Conservation (phyloP, 37 sponge, comb jelly and placozoan genomes). For the Ianthella basta region DNA sequence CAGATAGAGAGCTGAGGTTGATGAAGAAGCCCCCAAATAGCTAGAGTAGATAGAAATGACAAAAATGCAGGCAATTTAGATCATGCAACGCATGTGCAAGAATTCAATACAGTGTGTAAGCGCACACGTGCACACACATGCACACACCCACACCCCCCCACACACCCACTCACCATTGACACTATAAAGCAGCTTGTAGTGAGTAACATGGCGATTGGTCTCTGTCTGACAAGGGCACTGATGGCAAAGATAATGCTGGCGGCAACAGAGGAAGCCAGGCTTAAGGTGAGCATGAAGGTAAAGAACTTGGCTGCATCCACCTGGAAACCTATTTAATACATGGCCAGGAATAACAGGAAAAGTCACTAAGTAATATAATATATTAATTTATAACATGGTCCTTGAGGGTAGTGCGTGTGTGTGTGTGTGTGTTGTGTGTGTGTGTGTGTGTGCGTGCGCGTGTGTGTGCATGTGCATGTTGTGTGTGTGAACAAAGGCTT, state of each 20-base stretch:
- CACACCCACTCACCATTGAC: slow-evolving; percentile 49
- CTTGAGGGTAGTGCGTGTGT: too few species aligned
- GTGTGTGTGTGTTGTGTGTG: too few species aligned
- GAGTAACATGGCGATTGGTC: slow-evolving; percentile 62
- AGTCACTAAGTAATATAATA: too few species aligned
- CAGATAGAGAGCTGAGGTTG: neutral
- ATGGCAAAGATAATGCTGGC: slow-evolving; percentile 52
- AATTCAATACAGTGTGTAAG: too few species aligned
- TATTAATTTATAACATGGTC: too few species aligned
- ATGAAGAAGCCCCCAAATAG: slow-evolving; percentile 29
- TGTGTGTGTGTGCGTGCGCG: too few species aligned
- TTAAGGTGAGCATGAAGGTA: slow-evolving; percentile 66
- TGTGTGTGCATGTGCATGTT: too few species aligned
- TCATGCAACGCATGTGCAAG: too few species aligned
- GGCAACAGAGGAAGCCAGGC: slow-evolving; percentile 52
- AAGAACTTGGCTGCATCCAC: slow-evolving; percentile 54
- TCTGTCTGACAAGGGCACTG: slow-evolving; percentile 55
- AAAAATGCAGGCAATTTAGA: too few species aligned
- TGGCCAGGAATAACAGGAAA: too few species aligned
- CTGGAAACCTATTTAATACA: slow-evolving; percentile 44
- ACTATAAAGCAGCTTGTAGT: slow-evolving; percentile 60
- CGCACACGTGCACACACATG: neutral
- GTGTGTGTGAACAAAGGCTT: too few species aligned
- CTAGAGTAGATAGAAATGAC: neutral
- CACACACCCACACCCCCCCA: neutral